phyloP scores from a whole-genome alignment of 1,140 invertebrate species.

The Orussus abietinus region DNA sequence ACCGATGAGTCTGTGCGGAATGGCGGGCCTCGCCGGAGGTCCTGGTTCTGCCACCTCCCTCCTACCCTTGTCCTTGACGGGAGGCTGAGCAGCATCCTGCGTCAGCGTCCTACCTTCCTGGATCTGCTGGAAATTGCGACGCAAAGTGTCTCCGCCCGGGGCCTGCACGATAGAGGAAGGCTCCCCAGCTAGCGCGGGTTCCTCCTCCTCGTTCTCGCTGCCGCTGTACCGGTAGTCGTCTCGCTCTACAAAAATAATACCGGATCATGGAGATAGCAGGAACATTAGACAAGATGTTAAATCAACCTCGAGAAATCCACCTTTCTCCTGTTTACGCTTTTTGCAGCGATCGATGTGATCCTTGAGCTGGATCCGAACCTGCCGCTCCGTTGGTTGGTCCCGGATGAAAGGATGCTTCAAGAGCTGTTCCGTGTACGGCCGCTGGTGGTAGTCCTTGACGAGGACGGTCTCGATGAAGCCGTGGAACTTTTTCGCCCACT shows the following conservation, averaged over 20 bases:
- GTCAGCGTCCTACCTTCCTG: slow-evolving; percentile 77
- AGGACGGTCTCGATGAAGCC: slow-evolving; percentile 84
- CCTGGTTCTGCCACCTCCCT: slow-evolving; percentile 70
- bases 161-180: slow-evolving; percentile 87
- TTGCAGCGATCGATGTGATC: slow-evolving; percentile 98
- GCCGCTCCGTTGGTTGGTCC: slow-evolving; percentile 96
- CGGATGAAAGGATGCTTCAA: slow-evolving; percentile 96
- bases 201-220: slow-evolving; percentile 86
- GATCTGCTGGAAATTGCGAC: slow-evolving; percentile 96
- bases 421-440: slow-evolving; percentile 97
- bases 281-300: neutral
- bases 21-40: slow-evolving; percentile 76
- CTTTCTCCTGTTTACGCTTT: slow-evolving; percentile 88
- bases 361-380: slow-evolving; percentile 97
- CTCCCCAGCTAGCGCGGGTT: slow-evolving; percentile 77
- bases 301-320: slow-evolving; percentile 24
- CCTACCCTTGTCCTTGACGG: slow-evolving; percentile 56
- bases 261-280: too few species aligned
- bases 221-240: slow-evolving; percentile 83
- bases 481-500: slow-evolving; percentile 97
- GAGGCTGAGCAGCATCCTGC: slow-evolving; percentile 55
- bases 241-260: slow-evolving; percentile 51
- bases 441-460: slow-evolving; percentile 97
- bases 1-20: slow-evolving; percentile 84
- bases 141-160: slow-evolving; percentile 83